phyloP scores from a whole-genome alignment of 1,140 invertebrate genomes.

The Oedothorax gibbosus region DNA sequence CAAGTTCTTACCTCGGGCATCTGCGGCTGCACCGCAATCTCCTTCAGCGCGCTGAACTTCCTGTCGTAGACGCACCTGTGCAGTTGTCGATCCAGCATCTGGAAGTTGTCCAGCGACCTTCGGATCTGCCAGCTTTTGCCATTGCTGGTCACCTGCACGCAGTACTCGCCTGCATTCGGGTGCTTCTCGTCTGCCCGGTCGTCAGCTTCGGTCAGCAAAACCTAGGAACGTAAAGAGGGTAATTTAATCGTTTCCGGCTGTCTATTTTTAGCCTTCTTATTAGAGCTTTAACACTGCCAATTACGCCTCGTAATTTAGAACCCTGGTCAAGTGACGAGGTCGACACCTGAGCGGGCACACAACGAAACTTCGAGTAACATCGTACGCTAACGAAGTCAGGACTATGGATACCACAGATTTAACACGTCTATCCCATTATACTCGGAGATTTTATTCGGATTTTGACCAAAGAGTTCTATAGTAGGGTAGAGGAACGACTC shows the following conservation, averaged over 20 bases:
- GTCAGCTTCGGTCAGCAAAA: constrained; percentile 31
- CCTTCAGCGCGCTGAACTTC: constrained; percentile 75
- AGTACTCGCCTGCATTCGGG: constrained; percentile 33
- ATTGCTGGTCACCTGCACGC: constrained; percentile 67
- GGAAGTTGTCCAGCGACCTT: constrained; percentile 78
- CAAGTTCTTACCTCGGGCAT: constrained; percentile 29
- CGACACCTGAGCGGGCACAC: no score
- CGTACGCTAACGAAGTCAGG: no score
- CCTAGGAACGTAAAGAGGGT: constrained; percentile 7
- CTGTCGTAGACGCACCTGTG: constrained; percentile 96
- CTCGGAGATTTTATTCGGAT: no score
- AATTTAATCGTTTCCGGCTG: neutral
- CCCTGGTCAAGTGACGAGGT: no score
- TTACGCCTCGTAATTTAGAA: no score
- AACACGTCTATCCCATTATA: no score
- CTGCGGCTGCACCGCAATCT: constrained; percentile 15
- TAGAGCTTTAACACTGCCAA: no score
- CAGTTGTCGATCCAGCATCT: constrained; percentile 89
- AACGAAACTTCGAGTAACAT: no score
- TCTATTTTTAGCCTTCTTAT: no score
- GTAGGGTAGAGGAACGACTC: no score
- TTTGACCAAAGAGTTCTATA: no score
- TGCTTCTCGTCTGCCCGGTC: neutral
- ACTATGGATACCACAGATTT: no score
- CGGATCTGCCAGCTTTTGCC: constrained; percentile 59